phyloP scores from a whole-genome alignment of 2,888 invertebrate genomes.

The Xanthorhoe spadicearia region DNA sequence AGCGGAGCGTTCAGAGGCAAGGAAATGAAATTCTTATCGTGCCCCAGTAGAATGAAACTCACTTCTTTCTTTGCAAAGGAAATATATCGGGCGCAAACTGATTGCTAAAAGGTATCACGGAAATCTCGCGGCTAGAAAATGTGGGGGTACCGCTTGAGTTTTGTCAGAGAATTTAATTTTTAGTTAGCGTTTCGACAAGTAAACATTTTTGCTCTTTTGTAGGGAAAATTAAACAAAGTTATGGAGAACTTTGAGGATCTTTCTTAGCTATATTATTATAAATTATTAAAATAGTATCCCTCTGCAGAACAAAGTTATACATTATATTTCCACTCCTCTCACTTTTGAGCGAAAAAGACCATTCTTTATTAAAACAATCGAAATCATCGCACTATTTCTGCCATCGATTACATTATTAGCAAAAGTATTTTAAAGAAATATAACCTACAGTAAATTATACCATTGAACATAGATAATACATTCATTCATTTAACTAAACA shows the following conservation, averaged over 20 bases:
- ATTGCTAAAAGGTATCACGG: conserved; percentile 73
- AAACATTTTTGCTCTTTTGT: background rate
- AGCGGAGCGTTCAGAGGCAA: conserved; percentile 73
- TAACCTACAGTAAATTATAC: background rate
- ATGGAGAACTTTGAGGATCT: background rate
- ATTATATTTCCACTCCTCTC: too few relatives aligned
- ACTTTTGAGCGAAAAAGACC: too few relatives aligned
- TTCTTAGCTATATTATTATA: background rate
- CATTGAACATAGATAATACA: background rate
- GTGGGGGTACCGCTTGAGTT: conserved; percentile 36
- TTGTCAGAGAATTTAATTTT: conserved; percentile 1
- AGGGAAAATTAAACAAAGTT: background rate
- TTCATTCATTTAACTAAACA: background rate
- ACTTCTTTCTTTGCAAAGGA: conserved; percentile 79
- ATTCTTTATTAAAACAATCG: too few relatives aligned
- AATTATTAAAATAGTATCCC: too few relatives aligned
- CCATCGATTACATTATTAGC: too few relatives aligned
- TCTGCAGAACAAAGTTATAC: too few relatives aligned
- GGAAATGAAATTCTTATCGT: conserved; percentile 86
- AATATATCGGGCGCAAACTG: conserved; percentile 78
- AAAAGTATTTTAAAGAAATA: background rate
- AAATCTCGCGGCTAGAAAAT: conserved; percentile 66
- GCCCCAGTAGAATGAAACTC: conserved; percentile 75
- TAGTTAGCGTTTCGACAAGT: background rate
- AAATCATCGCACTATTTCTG: too few relatives aligned